Conservation (phyloP, 2,888 invertebrate genomes). For the Drosophila meridionalis region DNA sequence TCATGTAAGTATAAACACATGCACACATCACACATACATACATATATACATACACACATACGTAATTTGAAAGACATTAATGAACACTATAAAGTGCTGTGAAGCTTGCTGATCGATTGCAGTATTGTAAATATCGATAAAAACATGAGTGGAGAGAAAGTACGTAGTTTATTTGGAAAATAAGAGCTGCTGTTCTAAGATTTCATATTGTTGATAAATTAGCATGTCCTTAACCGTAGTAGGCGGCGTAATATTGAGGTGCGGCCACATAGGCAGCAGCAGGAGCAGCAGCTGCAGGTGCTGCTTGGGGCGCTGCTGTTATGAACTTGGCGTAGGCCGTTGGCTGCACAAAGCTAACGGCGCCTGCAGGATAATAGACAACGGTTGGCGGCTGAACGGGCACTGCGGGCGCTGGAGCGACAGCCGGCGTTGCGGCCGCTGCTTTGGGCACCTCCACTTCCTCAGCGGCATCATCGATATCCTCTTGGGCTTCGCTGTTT, state of each 20-base stretch:
- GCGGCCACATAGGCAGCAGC: conserved; percentile 50
- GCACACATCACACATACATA: background rate
- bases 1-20: background rate
- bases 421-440: conserved; percentile 24
- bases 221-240: conserved; percentile 50
- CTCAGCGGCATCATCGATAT: conserved; percentile 71
- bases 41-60: background rate
- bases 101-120: background rate
- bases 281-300: conserved; percentile 30
- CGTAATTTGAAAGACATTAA: background rate
- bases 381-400: conserved; percentile 51
- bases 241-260: conserved; percentile 64
- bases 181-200: conserved; percentile 6
- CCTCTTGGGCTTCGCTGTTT: conserved; percentile 72
- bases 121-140: conserved; percentile 8
- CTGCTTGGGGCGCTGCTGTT: conserved; percentile 45
- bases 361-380: conserved; percentile 75
- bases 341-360: conserved; percentile 76
- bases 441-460: conserved; percentile 56
- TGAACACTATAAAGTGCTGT: conserved; percentile 7
- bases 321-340: conserved; percentile 56
- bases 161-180: conserved; percentile 25
- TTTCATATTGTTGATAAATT: background rate
- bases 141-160: background rate
- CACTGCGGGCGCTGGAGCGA: conserved; percentile 13